phyloP scores from a whole-genome alignment of 2,888 invertebrate species.

The Amitus sp. region DNA sequence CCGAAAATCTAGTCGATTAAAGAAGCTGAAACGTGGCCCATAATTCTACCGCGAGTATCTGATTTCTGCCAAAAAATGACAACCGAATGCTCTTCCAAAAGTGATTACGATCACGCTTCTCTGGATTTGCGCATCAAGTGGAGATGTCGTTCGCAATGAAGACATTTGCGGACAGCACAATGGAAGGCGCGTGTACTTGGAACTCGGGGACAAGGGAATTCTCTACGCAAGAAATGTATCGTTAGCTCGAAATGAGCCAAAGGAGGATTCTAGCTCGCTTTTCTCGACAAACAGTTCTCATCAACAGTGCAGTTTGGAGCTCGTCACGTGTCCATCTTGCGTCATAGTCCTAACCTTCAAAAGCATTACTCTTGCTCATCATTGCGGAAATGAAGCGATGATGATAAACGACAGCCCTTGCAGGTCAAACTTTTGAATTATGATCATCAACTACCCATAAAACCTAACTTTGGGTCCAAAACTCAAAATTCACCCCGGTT shows the following conservation, averaged over 20 bases:
- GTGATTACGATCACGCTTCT: constrained; percentile 27
- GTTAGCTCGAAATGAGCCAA: constrained; percentile 49
- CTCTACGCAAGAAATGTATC: constrained; percentile 61
- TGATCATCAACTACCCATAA: no score
- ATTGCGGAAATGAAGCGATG: constrained; percentile 59
- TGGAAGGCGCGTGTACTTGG: constrained; percentile 62
- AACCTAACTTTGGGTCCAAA: no score
- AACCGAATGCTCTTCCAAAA: not conserved
- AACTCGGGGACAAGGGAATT: constrained; percentile 61
- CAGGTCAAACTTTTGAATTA: constrained; percentile 54
- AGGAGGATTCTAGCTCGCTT: constrained; percentile 42
- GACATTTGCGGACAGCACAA: constrained; percentile 63
- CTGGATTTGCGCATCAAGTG: constrained; percentile 35
- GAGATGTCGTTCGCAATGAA: constrained; percentile 57
- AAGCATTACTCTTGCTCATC: constrained; percentile 63
- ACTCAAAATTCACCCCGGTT: no score
- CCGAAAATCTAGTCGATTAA: no score
- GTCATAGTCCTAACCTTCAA: constrained; percentile 70
- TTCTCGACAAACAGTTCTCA: constrained; percentile 59
- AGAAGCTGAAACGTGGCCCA: no score
- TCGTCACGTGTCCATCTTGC: constrained; percentile 78
- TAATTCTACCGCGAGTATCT: no score
- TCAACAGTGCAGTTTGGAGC: constrained; percentile 73
- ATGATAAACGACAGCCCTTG: constrained; percentile 63
- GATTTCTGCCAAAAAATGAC: no score